phyloP scores from a whole-genome alignment of 1,140 invertebrate species.

The Drosophila leontia region DNA sequence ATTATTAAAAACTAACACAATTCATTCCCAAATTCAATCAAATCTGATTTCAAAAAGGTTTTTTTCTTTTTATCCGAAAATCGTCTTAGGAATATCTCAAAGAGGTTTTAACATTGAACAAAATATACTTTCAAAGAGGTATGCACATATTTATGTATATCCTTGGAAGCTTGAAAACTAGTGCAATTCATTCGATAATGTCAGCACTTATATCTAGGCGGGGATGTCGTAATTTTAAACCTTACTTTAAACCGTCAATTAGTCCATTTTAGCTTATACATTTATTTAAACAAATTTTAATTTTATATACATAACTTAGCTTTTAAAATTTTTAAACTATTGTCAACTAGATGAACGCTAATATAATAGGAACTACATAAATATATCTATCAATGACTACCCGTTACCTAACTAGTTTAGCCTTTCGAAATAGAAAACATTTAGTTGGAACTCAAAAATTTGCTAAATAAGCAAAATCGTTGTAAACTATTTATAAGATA shows the following conservation, averaged over 20 bases:
- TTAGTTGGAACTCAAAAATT: constrained; percentile 46
- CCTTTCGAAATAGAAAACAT: constrained; percentile 36
- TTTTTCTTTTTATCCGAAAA: too few species aligned
- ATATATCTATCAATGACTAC: constrained; percentile 67
- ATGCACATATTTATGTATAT: constrained; percentile 14
- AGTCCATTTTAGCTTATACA: constrained; percentile 65
- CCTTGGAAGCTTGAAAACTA: constrained; percentile 21
- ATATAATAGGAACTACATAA: constrained; percentile 48
- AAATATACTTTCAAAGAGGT: constrained; percentile 9
- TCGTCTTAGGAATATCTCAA: not conserved
- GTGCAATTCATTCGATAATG: constrained; percentile 32
- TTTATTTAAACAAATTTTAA: not conserved
- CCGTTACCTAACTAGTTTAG: constrained; percentile 76
- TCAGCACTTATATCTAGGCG: constrained; percentile 41
- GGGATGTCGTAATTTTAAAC: constrained; percentile 8
- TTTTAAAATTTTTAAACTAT: constrained; percentile 51
- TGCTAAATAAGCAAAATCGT: constrained; percentile 32
- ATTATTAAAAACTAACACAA: too few species aligned
- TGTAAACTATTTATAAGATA: constrained; percentile 21
- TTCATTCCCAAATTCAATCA: too few species aligned
- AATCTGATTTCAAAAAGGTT: too few species aligned
- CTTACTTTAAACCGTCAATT: constrained; percentile 68
- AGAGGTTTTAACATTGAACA: not conserved
- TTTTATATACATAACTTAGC: constrained; percentile 38
- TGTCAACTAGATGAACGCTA: constrained; percentile 26